Evolutionary conservation across 2,113 vertebrate species (phyloP).

Genomic region (Panthera tigris): DNA sequence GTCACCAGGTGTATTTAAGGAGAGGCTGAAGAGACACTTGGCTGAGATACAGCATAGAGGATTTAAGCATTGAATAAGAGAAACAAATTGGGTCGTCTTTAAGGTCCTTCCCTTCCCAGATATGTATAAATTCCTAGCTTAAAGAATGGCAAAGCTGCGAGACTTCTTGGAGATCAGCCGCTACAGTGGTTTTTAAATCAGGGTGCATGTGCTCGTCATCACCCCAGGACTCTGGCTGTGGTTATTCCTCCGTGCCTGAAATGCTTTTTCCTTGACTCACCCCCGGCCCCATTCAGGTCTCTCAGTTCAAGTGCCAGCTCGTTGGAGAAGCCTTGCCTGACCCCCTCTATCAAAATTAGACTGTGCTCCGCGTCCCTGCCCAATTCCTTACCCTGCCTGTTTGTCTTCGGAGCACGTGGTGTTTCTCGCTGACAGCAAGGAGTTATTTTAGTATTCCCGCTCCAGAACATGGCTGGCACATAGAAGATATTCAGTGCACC

Average conservation of each 20-base stretch:
- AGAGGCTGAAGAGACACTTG: background rate
- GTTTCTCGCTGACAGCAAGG: background rate
- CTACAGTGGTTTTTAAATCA: background rate
- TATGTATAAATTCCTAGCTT: background rate
- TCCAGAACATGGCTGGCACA: background rate
- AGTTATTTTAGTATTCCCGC: background rate
- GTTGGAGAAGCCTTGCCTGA: background rate
- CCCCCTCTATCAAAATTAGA: background rate
- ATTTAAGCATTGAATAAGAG: background rate
- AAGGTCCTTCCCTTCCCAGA: background rate
- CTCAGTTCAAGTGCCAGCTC: background rate
- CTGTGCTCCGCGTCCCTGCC: accelerated
- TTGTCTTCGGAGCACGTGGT: background rate
- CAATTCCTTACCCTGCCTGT: background rate
- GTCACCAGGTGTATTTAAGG: background rate
- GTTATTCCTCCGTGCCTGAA: background rate
- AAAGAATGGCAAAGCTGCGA: background rate
- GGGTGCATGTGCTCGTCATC: background rate
- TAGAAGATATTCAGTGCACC: background rate
- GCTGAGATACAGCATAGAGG: background rate
- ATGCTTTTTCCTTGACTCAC: background rate
- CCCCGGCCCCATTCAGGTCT: background rate
- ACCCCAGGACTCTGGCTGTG: background rate
- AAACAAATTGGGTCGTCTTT: background rate
- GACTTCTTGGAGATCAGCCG: background rate